Evolutionary conservation across 2,797 vertebrate genomes (phyloP), one percentile per base, ranked within the genome.

Genomic region (Oreochromis grahami): DNA sequence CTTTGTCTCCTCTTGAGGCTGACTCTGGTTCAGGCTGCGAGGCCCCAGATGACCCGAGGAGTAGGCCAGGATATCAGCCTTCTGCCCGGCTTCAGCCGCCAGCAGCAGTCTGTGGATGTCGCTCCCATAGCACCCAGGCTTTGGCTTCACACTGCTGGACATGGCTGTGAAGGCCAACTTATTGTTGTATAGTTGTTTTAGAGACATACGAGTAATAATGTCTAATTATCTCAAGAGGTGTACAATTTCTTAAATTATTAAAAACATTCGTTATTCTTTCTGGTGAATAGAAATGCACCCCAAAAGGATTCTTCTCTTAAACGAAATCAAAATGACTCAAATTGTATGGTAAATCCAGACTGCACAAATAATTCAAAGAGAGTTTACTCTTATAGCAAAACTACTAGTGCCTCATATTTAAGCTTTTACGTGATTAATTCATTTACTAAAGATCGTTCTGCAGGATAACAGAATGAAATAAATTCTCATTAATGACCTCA

Each of bases 1-100:
- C 36, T 92, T 87, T 82, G 90, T 87, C 76, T 88, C 88, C 26
- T 26, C 83, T 10, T 15, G 38, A 74, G 81, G 86, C 14, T 88
- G 79, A 60, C 83, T 93, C 51, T 70, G 84, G 84, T 84, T 93
- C 86, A 97, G 82, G 26, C 96, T 93, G 65, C 45, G 82, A 70
- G 88, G 93, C 74, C 96, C 96, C 53, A 97, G 92, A 83, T 95
- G 95, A 26, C 96, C 94, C 0, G 94, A 95, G 26, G 84, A 95
- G 74, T 95, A 96, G 80, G 93, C 89, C 82, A 76, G 76, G 86
- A 97, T 79, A 12, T 97, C 96, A 8, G 88, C 92, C 88, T 79
- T 94, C 76, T 96, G 96, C 12, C 79, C 92, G 5, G 78, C 90
- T 92, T 97, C 95, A 24, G 96, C 58, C 1, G 74, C 87, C 91